phyloP scores from a whole-genome alignment of 1,140 invertebrate species.

The Lamellibrachia luymesi region DNA sequence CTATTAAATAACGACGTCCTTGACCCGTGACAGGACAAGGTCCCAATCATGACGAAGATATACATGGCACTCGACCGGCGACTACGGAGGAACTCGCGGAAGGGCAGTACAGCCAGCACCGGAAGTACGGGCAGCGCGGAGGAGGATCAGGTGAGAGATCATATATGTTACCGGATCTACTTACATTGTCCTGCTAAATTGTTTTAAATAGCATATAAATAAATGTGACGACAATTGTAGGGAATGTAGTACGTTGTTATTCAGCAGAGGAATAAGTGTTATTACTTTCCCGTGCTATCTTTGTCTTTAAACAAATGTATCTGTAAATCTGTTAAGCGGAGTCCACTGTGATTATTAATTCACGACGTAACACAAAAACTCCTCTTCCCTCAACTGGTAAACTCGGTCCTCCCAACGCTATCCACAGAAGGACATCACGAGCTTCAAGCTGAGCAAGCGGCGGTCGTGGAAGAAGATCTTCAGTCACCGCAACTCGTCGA shows the following conservation, averaged over 20 bases:
- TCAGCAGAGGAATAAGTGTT: too few relatives aligned
- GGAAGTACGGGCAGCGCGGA: not conserved
- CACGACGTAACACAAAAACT: not conserved
- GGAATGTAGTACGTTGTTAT: too few relatives aligned
- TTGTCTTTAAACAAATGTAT: too few relatives aligned
- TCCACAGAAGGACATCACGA: not conserved
- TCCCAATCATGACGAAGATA: not conserved
- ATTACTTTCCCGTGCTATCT: too few relatives aligned
- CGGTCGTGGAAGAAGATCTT: conserved; percentile 22
- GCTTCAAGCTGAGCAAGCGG: conserved; percentile 9
- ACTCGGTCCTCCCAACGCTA: not conserved
- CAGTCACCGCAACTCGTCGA: conserved; percentile 6
- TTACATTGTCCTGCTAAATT: too few relatives aligned
- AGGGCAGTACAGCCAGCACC: not conserved
- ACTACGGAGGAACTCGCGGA: not conserved
- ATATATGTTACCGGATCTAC: not conserved
- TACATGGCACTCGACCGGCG: not conserved
- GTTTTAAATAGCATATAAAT: too few relatives aligned
- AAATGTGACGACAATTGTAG: too few relatives aligned
- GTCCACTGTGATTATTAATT: not conserved
- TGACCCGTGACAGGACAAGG: not conserved
- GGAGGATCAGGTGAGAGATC: not conserved
- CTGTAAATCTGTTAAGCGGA: not conserved
- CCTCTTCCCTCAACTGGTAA: not conserved
- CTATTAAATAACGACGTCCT: not conserved